Percentiles rank a stretch among this genome's conserved stretches.
These are phyloP conservation scores for Andrena chrysosceles DNA, from an alignment of 2,888 invertebrate genomes.

Conservation along the genomic window DNA sequence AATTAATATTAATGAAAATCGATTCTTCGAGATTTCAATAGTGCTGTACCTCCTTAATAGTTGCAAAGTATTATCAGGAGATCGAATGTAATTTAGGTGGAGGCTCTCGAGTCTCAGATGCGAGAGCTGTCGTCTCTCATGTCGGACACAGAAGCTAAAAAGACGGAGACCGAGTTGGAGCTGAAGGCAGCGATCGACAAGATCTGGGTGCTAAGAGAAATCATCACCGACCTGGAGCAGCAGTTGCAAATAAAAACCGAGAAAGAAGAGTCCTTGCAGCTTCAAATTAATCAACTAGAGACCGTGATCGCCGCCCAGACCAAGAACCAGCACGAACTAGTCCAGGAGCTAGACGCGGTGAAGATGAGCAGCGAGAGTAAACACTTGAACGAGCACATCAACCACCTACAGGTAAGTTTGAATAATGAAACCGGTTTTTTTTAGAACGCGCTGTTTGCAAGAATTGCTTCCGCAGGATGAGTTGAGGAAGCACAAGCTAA, in stretches of 20 bases:
- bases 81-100: slow-evolving; percentile 87
- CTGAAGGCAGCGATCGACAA: slow-evolving; percentile 92
- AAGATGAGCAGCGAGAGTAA: slow-evolving; percentile 85
- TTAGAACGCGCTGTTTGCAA: neutral
- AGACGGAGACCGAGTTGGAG: slow-evolving; percentile 89
- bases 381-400: slow-evolving; percentile 85
- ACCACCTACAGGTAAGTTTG: slow-evolving; percentile 84
- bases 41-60: no score
- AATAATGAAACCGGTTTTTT: neutral
- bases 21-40: no score
- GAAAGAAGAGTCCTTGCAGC: slow-evolving; percentile 88
- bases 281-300: slow-evolving; percentile 87
- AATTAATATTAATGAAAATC: no score
- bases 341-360: slow-evolving; percentile 86
- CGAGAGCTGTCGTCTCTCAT: slow-evolving; percentile 89
- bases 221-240: slow-evolving; percentile 91
- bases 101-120: slow-evolving; percentile 91
- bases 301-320: slow-evolving; percentile 87
- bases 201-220: slow-evolving; percentile 90
- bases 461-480: slow-evolving; percentile 82
- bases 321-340: slow-evolving; percentile 86
- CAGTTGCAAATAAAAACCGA: slow-evolving; percentile 90
- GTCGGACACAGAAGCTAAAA: slow-evolving; percentile 87
- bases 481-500: slow-evolving; percentile 85
- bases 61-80: neutral